Base-by-base conservation (phyloP, 2,888 invertebrate species). In the Orthosia cruda region DNA sequence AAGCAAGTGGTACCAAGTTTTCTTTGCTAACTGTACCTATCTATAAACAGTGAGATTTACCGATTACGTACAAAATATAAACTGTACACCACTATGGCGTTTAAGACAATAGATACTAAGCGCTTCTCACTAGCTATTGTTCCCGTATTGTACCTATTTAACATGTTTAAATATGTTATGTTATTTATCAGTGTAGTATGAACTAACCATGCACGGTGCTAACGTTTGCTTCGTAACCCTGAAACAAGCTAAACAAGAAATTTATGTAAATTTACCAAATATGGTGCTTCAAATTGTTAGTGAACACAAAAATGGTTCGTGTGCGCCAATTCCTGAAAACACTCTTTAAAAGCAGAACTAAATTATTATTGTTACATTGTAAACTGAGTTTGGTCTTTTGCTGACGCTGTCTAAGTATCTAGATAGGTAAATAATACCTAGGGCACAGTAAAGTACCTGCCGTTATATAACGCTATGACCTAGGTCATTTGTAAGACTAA, bases 61-160 rank as follows among this genome's bases (percentile, higher is more conserved):
- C 47, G 47, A 71, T 71, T 15, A 32, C 18, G 40, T 40, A 9
- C 40, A 49, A 59, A 52, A 47, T 54, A 40, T 58, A 4, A 58
- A 49, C 40, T 54, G 58, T 57, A 15, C 62, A 61, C 62, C 47
- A 61, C 52, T 49, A 68, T n/a, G 63, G 20, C 55, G 69, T 77
- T 58, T 71, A 73, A 71, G 61, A 84, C 84, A 85, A 84, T 77
- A 62, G 72, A 68, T 57, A 77, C 68, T 79, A 70, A 77, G 76
- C 49, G 67, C 57, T 63, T 65, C 66, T 52, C 68, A 55, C 52
- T 64, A 63, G 66, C 69, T 57, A 77, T 84, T 84, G 83, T 83
- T 77, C 57, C 45, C 68, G 73, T 65, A 80, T 40, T 23, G 50
- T 55, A 55, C 23, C 2, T 15, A 40, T 9, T 40, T 40, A 66